Percentiles rank a stretch among this genome's conserved stretches.
These are phyloP conservation scores for Hesperophylax magnus DNA, from an alignment of 1,140 invertebrate genomes.

Conservation along the genomic window DNA sequence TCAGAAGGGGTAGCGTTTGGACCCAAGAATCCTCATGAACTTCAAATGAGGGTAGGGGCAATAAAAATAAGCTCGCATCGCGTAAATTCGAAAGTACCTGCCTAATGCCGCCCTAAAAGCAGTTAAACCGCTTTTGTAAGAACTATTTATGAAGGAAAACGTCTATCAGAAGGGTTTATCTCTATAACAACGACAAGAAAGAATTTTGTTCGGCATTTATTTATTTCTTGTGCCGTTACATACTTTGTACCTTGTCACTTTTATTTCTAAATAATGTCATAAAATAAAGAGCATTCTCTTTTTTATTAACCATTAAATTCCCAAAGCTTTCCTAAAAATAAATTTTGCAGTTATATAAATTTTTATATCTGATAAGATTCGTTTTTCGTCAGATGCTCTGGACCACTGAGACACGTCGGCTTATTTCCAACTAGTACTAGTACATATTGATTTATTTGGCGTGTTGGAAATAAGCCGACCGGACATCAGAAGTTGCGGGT, in stretches of 20 bases:
- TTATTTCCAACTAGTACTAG: too few species aligned
- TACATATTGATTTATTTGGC: too few species aligned
- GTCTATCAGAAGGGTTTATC: constrained; percentile 38
- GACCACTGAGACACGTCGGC: too few species aligned
- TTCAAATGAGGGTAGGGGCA: constrained; percentile 55
- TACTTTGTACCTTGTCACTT: neutral
- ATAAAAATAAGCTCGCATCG: constrained; percentile 51
- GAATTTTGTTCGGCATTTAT: constrained; percentile 21
- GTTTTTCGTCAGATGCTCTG: too few species aligned
- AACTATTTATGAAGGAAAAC: constrained; percentile 46
- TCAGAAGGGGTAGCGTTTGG: constrained; percentile 52
- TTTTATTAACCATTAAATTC: too few species aligned
- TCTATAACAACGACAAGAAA: constrained; percentile 11
- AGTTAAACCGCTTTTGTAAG: constrained; percentile 52
- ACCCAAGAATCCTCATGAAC: constrained; percentile 47
- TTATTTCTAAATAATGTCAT: too few species aligned
- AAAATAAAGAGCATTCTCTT: too few species aligned
- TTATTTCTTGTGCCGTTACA: constrained; percentile 17
- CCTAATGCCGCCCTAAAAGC: constrained; percentile 48
- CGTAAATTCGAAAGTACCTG: constrained; percentile 44
- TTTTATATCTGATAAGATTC: too few species aligned
- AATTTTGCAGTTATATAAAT: too few species aligned
- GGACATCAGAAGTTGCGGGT: too few species aligned
- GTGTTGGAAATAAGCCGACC: too few species aligned
- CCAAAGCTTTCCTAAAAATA: too few species aligned